These are phyloP conservation scores for Pygoscelis antarcticus DNA, from an alignment of 2,113 vertebrate species.

Conservation along the genomic window DNA sequence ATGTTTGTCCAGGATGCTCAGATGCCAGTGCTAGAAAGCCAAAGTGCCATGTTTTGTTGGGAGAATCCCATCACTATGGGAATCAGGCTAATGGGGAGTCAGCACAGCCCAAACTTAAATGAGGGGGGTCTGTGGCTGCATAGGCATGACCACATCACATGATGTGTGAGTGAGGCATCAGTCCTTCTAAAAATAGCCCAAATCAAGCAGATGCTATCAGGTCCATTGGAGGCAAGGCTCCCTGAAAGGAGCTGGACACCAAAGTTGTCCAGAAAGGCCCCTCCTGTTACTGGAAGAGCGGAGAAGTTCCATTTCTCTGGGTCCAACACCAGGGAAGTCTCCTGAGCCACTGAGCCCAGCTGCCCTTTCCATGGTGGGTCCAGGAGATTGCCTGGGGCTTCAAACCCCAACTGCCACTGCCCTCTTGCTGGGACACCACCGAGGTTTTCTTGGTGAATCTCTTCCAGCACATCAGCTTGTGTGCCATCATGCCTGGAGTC, in stretches of 20 bases:
- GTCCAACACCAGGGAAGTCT: background rate
- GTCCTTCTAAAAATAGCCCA: background rate
- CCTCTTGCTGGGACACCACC: background rate
- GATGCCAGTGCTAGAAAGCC: background rate
- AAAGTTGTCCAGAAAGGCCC: background rate
- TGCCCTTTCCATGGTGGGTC: background rate
- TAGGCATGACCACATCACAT: background rate
- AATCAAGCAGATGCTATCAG: background rate
- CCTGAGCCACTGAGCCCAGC: background rate
- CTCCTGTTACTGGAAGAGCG: background rate
- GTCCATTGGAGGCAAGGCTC: background rate
- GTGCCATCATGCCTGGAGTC: background rate
- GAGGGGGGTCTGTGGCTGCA: background rate
- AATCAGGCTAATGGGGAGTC: background rate
- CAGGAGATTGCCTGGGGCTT: background rate
- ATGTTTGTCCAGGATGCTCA: background rate
- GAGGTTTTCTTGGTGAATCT: background rate
- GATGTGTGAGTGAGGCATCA: background rate
- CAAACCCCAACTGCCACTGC: background rate
- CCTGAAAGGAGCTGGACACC: background rate
- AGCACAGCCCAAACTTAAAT: background rate
- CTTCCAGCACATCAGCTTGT: background rate
- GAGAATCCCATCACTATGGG: background rate
- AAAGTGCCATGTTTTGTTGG: background rate
- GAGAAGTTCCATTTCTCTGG: background rate